Evolutionary conservation across 2,113 vertebrate genomes (phyloP), one percentile per base, ranked within the genome.

Genomic region (Coracopsis vasa): DNA sequence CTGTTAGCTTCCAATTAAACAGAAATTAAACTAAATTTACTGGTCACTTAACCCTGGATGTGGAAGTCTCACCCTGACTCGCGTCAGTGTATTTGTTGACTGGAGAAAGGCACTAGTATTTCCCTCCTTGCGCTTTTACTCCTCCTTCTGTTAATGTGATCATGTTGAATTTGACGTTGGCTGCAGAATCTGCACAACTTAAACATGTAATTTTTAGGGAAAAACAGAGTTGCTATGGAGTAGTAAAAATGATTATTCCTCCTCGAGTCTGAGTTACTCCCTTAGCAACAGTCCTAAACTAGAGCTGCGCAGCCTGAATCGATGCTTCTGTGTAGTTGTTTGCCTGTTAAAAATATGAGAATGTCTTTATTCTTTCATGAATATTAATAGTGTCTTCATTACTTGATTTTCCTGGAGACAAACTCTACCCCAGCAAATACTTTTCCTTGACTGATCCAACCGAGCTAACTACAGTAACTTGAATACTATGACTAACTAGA

Each of bases 261-360:
- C 29, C 41, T 90, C 51, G 62, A 86, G 65, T 42, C 60, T 45
- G 42, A 93, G 80, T 86, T 95, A 71, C 69, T 95, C 72, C 45
- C 93, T 94, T 86, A 97, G 90, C 94, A 96, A 94, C 95, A 88
- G 47, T 67, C 83, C 47, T 60, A 51, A 93, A 67, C 44, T 45
- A 23, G 41, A 28, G 67, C 82, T 93, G 54, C 69, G 84, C 75
- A 88, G 90, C 86, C 71, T 74, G 50, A 86, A 48, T 50, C n/a
- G 75, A 51, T 81, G 37, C 31, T 88, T 67, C 67, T 88, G n/a
- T 92, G 53, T 60, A 77, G 42, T 62, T 85, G 19, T 74, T 92
- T 88, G 61, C 64, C 58, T 75, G 35, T 53, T 92, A 80, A 90
- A 86, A 93, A 74, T 48, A 66, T 1, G 9, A 69, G 27, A 64